These are phyloP conservation scores for Linurgus olivaceus DNA, from an alignment of 2,797 vertebrate species.

Conservation along the genomic window DNA sequence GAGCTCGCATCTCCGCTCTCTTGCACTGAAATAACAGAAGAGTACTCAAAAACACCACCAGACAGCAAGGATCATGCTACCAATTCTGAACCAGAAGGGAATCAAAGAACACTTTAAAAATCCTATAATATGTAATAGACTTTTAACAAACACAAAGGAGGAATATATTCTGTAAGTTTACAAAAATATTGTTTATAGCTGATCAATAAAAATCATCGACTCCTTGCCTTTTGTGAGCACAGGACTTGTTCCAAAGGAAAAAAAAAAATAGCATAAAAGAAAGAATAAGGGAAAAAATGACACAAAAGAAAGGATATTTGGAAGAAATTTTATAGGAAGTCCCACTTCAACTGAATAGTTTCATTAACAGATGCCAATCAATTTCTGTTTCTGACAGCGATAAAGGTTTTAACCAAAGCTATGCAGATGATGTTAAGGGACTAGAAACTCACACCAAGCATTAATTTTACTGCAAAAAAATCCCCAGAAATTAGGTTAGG, in stretches of 20 bases:
- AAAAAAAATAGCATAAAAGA: not conserved
- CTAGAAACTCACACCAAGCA: not conserved
- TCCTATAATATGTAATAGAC: constrained; percentile 22
- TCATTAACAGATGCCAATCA: not conserved
- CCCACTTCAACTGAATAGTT: not conserved
- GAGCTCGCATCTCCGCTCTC: constrained; percentile 9
- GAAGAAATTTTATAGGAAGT: not conserved
- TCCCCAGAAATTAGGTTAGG: not conserved
- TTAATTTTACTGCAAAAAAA: not conserved
- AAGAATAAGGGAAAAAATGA: not conserved
- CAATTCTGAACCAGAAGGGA: not conserved
- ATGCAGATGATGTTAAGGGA: not conserved
- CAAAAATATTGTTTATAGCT: not conserved
- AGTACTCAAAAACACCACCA: constrained; percentile 38
- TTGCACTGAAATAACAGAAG: constrained; percentile 19
- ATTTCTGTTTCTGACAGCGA: not conserved
- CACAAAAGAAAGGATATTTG: not conserved
- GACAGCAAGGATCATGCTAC: not conserved
- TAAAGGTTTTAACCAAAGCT: not conserved
- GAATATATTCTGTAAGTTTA: not conserved
- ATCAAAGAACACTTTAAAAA: constrained; percentile 22
- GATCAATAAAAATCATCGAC: constrained; percentile 25
- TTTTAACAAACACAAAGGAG: not conserved
- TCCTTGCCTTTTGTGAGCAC: not conserved
- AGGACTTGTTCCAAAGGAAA: not conserved